phyloP scores from a whole-genome alignment of 2,113 vertebrate genomes.

The Egretta garzetta region DNA sequence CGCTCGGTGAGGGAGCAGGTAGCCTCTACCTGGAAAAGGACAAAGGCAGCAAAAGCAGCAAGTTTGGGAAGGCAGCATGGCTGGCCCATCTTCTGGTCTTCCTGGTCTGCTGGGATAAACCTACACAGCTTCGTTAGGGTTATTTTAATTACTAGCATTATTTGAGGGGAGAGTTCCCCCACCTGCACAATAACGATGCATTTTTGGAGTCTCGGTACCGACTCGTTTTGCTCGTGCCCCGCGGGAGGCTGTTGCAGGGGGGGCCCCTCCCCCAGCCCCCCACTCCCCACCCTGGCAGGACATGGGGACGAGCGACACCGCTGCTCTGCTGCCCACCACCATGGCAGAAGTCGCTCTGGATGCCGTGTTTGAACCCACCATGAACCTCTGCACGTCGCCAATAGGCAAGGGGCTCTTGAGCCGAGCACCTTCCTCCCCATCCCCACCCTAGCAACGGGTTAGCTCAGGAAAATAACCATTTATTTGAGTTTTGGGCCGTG shows the following conservation, averaged over 20 bases:
- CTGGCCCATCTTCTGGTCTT: not conserved
- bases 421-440: not conserved
- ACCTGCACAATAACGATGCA: fast-evolving
- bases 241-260: not conserved
- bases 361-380: fast-evolving
- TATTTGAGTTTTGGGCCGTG: not conserved
- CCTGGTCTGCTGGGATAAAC: not conserved
- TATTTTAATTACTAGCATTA: not conserved
- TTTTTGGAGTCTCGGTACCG: too few species aligned
- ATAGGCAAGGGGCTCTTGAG: not conserved
- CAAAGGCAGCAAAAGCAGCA: not conserved
- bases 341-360: not conserved
- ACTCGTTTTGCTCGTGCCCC: not conserved
- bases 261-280: not conserved
- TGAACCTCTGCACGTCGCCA: too few species aligned
- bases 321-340: fast-evolving
- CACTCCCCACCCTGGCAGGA: not conserved
- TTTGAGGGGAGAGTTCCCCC: not conserved
- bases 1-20: not conserved
- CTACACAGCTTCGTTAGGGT: not conserved
- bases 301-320: not conserved
- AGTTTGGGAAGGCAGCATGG: not conserved
- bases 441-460: not conserved
- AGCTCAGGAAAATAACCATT: not conserved
- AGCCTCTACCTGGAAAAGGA: not conserved